Base-by-base conservation (phyloP, 2,888 invertebrate species). In the Sinohyriopsis cumingii region DNA sequence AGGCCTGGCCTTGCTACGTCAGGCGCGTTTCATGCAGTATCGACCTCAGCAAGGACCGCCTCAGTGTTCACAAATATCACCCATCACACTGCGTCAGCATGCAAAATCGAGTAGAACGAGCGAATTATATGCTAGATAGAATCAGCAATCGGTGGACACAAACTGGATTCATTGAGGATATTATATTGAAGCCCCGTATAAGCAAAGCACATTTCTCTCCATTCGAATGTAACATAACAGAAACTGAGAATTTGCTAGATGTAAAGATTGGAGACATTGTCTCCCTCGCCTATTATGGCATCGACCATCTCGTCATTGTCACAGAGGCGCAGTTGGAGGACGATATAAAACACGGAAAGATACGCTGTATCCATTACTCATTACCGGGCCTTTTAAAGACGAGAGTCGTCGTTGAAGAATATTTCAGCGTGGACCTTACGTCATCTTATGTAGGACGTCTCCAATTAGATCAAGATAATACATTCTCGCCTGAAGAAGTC, bases 311-410 rank as follows among this genome's bases (percentile, higher is more conserved):
- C 28, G 53, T 45, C 7, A 45, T 68, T 45, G 68, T 68, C 3
- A 56, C 68, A 25, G 68, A 63, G 53, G 63, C 63, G 4, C 28
- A 33, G 24, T n/a, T 57, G 9, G 12, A 45, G 12, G 25, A 57
- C 15, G 15, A 19, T 24, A 55, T 33, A 15, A n/a, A 15, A n/a
- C 45, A 33, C n/a, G 65, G 65, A 20, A 25, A 25, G 18, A 45
- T 69, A 24, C 61, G 65, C 2, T 25, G 61, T 24, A 45, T 69
- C 33, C 69, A 69, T 69, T 69, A 69, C 33, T 56, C 61, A 22
- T 24, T 45, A 24, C 62, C 62, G 20, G 22, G 20, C 5, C 1
- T 59, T 5, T 55, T 59, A 24, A 45, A 60, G 19, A 65, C 61
- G 45, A 57, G 67, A 24, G 25, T 25, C 45, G 55, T 70, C 20